Percentiles rank a stretch among this genome's conserved stretches.
Conservation (phyloP, 1,140 invertebrate species). For the Cydia amplana region DNA sequence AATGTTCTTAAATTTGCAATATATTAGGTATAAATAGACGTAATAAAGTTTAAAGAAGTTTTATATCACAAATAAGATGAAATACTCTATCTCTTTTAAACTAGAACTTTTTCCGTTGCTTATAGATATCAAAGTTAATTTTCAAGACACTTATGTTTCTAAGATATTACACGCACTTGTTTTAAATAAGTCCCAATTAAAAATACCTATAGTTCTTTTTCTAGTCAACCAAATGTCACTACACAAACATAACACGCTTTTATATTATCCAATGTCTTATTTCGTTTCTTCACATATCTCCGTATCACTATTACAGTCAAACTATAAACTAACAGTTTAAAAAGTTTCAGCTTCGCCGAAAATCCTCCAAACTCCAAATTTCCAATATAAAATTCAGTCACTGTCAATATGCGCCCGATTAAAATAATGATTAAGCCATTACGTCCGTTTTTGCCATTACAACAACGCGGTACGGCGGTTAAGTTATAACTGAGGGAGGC, state of each 20-base stretch:
- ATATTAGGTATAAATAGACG: not conserved
- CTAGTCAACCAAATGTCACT: too few relatives aligned
- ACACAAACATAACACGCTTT: too few relatives aligned
- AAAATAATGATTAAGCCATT: constrained; percentile 17
- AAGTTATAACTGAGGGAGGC: not conserved
- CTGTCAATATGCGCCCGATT: not conserved
- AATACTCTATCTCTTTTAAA: too few relatives aligned
- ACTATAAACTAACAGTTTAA: not conserved
- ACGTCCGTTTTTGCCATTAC: constrained; percentile 8
- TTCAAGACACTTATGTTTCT: too few relatives aligned
- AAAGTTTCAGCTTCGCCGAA: not conserved
- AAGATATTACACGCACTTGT: too few relatives aligned
- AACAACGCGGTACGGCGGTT: constrained; percentile 6
- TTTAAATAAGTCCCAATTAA: too few relatives aligned
- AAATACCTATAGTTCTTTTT: too few relatives aligned
- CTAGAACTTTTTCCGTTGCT: too few relatives aligned
- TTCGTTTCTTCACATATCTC: not conserved
- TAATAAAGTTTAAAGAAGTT: not conserved
- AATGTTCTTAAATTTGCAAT: not conserved
- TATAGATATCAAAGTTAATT: too few relatives aligned
- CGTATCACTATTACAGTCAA: not conserved
- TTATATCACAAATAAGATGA: not conserved
- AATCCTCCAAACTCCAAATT: not conserved
- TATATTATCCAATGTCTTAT: too few relatives aligned
- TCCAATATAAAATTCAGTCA: not conserved